Evolutionary conservation across 1,140 invertebrate genomes (phyloP).

Genomic region (Oscheius sp.): DNA sequence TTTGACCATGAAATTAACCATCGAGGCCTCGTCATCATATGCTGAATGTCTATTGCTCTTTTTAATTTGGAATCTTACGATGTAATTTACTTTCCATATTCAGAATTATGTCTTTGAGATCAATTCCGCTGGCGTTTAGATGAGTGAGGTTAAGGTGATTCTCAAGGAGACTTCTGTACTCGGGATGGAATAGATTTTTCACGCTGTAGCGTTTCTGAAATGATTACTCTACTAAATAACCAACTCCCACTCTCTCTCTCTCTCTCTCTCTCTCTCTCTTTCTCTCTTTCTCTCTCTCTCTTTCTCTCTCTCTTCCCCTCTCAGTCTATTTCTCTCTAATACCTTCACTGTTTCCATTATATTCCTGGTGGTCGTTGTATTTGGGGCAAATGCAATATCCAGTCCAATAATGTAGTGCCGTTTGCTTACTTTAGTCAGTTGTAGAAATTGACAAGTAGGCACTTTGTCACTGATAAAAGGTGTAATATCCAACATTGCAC

Average conservation of each 20-base stretch:
- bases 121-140: no score
- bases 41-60: constrained; percentile 11
- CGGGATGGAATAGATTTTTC: background rate
- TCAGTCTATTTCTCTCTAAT: no score
- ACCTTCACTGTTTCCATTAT: constrained; percentile 33
- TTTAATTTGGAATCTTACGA: background rate
- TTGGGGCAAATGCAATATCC: constrained; percentile 30
- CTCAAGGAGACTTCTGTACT: no score
- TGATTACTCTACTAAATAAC: background rate
- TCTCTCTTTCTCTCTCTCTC: no score
- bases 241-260: background rate
- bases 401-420: background rate
- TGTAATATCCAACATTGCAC: constrained; percentile 6
- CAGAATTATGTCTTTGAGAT: background rate
- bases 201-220: constrained; percentile 7
- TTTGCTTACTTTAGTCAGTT: background rate
- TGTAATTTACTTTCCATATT: background rate
- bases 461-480: background rate
- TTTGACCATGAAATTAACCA: constrained; percentile 27
- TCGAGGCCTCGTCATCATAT: constrained; percentile 15
- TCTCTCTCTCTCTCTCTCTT: no score
- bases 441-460: background rate
- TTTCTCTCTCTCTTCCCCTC: no score
- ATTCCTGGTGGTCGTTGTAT: constrained; percentile 5
- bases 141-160: no score